Conservation (phyloP, 2,797 vertebrate species). For the Malacoctenus gilli region DNA sequence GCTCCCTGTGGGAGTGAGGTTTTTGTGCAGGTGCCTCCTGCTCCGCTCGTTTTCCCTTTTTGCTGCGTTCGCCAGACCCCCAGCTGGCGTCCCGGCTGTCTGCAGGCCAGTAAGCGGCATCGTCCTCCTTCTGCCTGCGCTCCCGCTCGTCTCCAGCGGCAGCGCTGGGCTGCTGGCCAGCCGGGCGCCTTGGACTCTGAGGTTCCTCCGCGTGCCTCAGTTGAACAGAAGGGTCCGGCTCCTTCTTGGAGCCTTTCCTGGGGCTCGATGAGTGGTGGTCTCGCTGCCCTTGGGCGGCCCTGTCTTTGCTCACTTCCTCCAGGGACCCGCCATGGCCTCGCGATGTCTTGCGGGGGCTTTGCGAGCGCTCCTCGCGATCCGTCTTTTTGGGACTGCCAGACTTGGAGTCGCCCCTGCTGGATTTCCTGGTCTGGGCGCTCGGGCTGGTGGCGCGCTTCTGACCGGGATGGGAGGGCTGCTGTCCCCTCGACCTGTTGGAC, state of each 20-base stretch:
- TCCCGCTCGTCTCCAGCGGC: constrained; percentile 62
- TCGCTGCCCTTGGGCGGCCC: constrained; percentile 30
- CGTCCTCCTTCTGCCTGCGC: constrained; percentile 67
- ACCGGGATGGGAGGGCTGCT: constrained; percentile 67
- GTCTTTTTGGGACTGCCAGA: constrained; percentile 76
- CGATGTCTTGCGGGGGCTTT: constrained; percentile 66
- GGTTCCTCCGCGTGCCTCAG: constrained; percentile 64
- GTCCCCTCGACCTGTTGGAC: constrained; percentile 62
- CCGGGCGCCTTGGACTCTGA: constrained; percentile 68
- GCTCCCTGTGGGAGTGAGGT: constrained; percentile 57
- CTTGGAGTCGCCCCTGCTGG: constrained; percentile 64
- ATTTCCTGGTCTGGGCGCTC: constrained; percentile 64
- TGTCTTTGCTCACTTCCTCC: constrained; percentile 66
- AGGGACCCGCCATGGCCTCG: constrained; percentile 52
- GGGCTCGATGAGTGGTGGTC: constrained; percentile 81
- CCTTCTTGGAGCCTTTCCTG: constrained; percentile 75
- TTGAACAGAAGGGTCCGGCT: constrained; percentile 46
- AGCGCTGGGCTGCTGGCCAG: constrained; percentile 42
- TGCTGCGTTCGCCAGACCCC: constrained; percentile 60
- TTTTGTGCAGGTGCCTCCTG: constrained; percentile 59
- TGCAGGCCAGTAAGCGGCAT: constrained; percentile 42
- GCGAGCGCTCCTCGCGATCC: constrained; percentile 49
- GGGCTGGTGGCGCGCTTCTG: constrained; percentile 72
- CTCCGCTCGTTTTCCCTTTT: constrained; percentile 69
- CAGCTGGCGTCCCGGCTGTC: constrained; percentile 60